Conservation (phyloP, 2,113 vertebrate genomes). For the Perca schrenkii region DNA sequence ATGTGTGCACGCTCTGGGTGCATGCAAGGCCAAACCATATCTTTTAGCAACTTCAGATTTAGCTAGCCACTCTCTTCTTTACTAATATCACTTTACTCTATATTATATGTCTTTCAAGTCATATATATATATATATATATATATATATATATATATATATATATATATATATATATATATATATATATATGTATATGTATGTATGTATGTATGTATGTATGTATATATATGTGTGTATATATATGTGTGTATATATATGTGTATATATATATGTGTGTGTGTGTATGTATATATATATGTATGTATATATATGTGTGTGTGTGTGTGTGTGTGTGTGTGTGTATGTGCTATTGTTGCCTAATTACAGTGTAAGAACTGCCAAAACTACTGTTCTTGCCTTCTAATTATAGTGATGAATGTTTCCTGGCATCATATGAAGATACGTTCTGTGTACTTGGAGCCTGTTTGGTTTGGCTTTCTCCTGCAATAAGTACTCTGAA, state of each 20-base stretch:
- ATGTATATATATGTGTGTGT: too few species aligned
- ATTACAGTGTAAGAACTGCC: constrained; percentile 28
- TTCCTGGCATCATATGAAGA: constrained; percentile 50
- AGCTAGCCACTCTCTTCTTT: not conserved
- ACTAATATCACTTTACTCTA: constrained; percentile 4
- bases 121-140: too few species aligned
- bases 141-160: too few species aligned
- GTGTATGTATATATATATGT: not conserved
- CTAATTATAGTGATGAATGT: constrained; percentile 53
- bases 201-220: too few species aligned
- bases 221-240: too few species aligned
- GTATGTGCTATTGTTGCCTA: constrained; percentile 19
- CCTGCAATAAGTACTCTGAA: constrained; percentile 10
- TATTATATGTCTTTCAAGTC: constrained; percentile 22
- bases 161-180: too few species aligned
- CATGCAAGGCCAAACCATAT: not conserved
- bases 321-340: not conserved
- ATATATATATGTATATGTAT: too few species aligned
- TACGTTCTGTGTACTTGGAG: constrained; percentile 26
- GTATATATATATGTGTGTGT: not conserved
- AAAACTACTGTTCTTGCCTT: constrained; percentile 15
- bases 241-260: too few species aligned
- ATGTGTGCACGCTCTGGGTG: not conserved
- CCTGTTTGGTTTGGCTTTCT: constrained; percentile 44
- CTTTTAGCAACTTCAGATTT: not conserved